Base-by-base conservation (phyloP, 2,113 vertebrate species). In the Calidris pygmaea region DNA sequence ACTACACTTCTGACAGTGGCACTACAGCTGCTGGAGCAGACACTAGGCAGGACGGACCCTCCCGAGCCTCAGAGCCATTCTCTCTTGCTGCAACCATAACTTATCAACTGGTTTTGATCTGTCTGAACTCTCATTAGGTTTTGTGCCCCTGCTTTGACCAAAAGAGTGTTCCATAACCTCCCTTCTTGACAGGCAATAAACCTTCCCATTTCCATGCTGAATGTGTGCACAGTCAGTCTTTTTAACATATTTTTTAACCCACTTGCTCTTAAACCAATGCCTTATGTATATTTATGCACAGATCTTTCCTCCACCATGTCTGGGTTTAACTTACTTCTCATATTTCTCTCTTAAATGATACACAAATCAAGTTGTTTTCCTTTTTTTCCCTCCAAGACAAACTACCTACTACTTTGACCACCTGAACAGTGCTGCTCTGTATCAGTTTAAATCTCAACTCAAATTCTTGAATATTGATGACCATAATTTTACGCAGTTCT, bases 271-370 rank as follows among this genome's bases (percentile, higher is more conserved):
- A 43, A 66, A 77, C 1, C 10, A n/a, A 20, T 19, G 2, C 2
- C 12, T 26, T 35, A 24, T 34, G 15, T 45, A 14, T 24, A 4
- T 3, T 4, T 3, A 9, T 5, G 7, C 3, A 23, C 3, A 75
- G 24, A 53, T 63, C 8, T 55, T 85, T 76, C 45, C 30, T 89
- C 14, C 39, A 16, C 26, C 1, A 1, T 53, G 2, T 34, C 43
- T 85, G 18, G 9, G 4, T 76, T 89, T 87, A 60, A 60, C 7
- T 23, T 24, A 9, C 20, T 48, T 89, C 30, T 74, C 17, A 18
- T 53, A 73, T 14, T 74, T 86, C 30, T 85, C 37, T 94, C 48
- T 85, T 62, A 82, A 91, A 68, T 8, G 8, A 37, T n/a, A 45
- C 12, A 63, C 4, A 85, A 59, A 81, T 50, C 24, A 77, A 63